Conservation (phyloP, 2,888 invertebrate genomes). For the Diarsia rubi region DNA sequence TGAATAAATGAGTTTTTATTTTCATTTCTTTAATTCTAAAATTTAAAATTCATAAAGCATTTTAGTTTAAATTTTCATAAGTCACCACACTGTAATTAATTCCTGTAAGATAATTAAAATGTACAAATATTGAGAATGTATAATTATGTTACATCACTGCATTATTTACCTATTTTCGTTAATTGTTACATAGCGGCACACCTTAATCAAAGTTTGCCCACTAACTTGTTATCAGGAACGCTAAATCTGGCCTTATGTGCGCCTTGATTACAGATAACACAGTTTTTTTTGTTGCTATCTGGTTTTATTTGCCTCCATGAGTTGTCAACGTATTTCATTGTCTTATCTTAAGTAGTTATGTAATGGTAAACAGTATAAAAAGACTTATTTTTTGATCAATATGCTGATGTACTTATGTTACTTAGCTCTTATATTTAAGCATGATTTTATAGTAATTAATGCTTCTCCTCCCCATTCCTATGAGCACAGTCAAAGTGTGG, state of each 20-base stretch:
- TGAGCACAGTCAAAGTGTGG: too few relatives aligned
- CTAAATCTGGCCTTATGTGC: slow-evolving; percentile 69
- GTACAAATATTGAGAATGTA: slow-evolving; percentile 14
- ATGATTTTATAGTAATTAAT: neutral
- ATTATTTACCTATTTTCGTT: slow-evolving; percentile 14
- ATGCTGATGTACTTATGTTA: neutral
- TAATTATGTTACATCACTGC: neutral
- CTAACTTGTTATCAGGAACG: slow-evolving; percentile 55
- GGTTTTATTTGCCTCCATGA: slow-evolving; percentile 53
- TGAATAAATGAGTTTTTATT: too few relatives aligned
- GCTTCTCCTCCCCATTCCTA: too few relatives aligned
- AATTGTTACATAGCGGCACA: slow-evolving; percentile 56
- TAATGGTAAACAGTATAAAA: slow-evolving; percentile 29
- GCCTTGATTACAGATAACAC: slow-evolving; percentile 69
- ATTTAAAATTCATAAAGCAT: neutral
- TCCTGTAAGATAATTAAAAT: slow-evolving; percentile 14
- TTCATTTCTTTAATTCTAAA: neutral
- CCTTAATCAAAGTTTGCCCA: slow-evolving; percentile 52
- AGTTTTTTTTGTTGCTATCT: slow-evolving; percentile 56
- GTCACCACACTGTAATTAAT: slow-evolving; percentile 15
- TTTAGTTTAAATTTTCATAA: slow-evolving; percentile 31
- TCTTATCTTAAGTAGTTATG: slow-evolving; percentile 34
- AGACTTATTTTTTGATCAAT: neutral
- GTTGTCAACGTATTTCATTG: slow-evolving; percentile 38
- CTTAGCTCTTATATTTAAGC: neutral